Base-by-base conservation (phyloP, 2,113 vertebrate genomes). In the Polypterus bichir region DNA sequence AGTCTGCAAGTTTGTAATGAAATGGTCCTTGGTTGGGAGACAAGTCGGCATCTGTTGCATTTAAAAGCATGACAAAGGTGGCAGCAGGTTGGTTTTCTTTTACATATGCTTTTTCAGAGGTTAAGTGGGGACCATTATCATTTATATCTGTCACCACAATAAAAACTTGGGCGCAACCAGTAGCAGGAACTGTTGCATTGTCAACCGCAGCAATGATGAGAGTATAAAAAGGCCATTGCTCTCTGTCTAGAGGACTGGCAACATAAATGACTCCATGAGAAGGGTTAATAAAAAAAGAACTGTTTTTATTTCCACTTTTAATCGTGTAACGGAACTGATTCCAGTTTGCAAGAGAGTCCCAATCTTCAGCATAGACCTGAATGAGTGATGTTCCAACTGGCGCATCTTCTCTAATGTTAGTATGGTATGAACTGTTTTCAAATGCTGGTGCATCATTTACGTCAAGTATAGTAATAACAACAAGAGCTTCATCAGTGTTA, bases 1-100 rank as follows among this genome's bases (percentile, higher is more conserved):
- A 69, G 60, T 67, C 76, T 51, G 73, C 74, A 48, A 87, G 64
- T 78, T 77, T 78, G 64, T 79, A 88, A 0, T 69, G 80, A 63
- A 85, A 88, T 44, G 83, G 83, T 48, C 80, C 82, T 64, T 81
- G 76, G 66, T 86, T 84, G 60, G 79, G 79, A 3, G 79, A 74
- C 46, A 77, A 69, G 71, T 88, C 86, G 44, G 63, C 68, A 66
- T 88, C 86, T 6, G 68, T 74, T 10, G 79, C 79, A 64, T 72
- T 75, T 51, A 88, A 66, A 27, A 49, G 69, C 27, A 72, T 63
- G 3, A 85, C 73, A n/a, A 79, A n/a, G 3, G 79, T 82, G 4
- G 81, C 83, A 69, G 69, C 61, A 49, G 81, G 84, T 65, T 81
- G 81, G 67, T 88, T 87, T 71, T 87, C 86, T 52, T 60, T 73